Evolutionary conservation across 2,888 invertebrate species (phyloP).

Genomic region (Branchellion lobata): DNA sequence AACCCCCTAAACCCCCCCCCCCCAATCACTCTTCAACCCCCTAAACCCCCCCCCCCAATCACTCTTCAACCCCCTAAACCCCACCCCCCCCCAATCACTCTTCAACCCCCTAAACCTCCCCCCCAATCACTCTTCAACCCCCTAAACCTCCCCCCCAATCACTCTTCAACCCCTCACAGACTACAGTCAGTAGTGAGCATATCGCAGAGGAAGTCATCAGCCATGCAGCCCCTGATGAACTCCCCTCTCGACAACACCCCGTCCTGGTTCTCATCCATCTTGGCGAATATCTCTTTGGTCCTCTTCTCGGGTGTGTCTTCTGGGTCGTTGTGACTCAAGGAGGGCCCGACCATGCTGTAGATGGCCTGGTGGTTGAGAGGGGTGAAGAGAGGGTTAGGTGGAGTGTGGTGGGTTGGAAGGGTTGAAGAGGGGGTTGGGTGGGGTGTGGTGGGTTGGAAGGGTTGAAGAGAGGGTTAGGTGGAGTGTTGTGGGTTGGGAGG

Average conservation of each 20-base stretch:
- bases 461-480: no score
- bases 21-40: no score
- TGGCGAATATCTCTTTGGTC: conserved; percentile 97
- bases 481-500: no score
- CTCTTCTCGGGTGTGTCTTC: conserved; percentile 84
- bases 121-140: background rate
- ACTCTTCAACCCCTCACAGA: conserved; percentile 31
- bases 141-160: background rate
- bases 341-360: conserved; percentile 96
- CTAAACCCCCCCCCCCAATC: background rate
- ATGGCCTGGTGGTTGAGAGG: conserved; percentile 87
- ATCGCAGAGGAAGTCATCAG: conserved; percentile 57
- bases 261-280: conserved; percentile 99
- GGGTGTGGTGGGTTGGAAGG: no score
- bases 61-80: background rate
- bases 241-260: conserved; percentile 83
- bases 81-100: no score
- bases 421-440: no score
- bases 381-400: background rate
- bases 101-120: background rate
- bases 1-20: background rate
- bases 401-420: no score
- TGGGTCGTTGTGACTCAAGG: conserved; percentile 66
- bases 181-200: conserved; percentile 59
- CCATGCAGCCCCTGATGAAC: conserved; percentile 69